phyloP scores from a whole-genome alignment of 2,797 vertebrate species.

The Gambelia wislizenii region DNA sequence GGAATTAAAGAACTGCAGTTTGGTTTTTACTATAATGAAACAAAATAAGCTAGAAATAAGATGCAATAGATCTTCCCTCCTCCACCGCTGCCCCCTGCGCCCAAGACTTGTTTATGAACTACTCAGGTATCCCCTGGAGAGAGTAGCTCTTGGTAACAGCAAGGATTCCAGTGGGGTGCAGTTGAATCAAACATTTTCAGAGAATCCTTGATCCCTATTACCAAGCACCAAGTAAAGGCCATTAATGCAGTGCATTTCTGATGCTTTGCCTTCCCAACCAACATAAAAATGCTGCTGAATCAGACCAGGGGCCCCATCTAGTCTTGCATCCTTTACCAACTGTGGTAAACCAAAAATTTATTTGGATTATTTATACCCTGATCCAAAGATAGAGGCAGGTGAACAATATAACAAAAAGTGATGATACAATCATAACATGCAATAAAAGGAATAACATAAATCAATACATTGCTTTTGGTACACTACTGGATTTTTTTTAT shows the following conservation, averaged over 20 bases:
- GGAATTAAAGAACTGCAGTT: constrained; percentile 44
- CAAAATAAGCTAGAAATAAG: constrained; percentile 24
- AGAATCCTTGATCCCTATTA: neutral
- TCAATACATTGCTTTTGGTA: neutral
- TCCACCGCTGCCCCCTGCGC: neutral
- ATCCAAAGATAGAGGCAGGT: neutral
- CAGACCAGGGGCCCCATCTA: neutral
- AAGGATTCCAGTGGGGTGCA: neutral
- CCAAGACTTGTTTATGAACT: neutral
- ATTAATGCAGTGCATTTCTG: neutral
- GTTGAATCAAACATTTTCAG: neutral
- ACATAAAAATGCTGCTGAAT: neutral
- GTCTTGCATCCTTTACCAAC: neutral
- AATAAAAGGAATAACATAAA: neutral
- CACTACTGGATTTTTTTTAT: neutral
- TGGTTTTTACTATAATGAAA: constrained; percentile 26
- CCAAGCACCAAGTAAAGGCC: neutral
- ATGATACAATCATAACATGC: neutral
- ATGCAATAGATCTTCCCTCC: constrained; percentile 10
- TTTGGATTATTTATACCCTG: neutral
- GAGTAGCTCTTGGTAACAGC: neutral
- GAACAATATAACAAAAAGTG: neutral
- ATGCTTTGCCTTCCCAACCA: neutral
- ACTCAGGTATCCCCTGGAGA: constrained; percentile 13
- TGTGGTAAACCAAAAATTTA: neutral